A percentile compares a stretch with the other conserved stretches of the same genome.
phyloP scores from a whole-genome alignment of 2,888 invertebrate species.

The Atethmia centrago region DNA sequence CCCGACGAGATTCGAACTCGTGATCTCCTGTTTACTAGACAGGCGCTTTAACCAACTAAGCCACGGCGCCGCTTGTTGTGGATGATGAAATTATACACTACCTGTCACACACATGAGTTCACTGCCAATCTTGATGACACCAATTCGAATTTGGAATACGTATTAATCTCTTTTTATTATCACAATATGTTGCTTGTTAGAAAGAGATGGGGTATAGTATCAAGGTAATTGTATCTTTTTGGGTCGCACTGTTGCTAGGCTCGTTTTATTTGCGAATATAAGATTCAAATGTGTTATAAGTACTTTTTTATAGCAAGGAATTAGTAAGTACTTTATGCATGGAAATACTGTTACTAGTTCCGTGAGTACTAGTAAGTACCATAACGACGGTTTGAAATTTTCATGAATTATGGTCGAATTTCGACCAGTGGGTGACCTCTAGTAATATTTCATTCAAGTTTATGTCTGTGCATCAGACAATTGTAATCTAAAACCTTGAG shows the following conservation, averaged over 20 bases:
- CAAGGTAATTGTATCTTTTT: constrained; percentile 25
- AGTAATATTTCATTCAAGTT: constrained; percentile 37
- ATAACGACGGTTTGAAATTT: too few species aligned
- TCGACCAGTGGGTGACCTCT: too few species aligned
- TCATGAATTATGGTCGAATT: too few species aligned
- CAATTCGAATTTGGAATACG: constrained; percentile 20
- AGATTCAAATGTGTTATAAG: constrained; percentile 27
- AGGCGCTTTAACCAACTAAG: constrained; percentile 90
- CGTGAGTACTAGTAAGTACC: too few species aligned
- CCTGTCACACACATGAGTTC: constrained; percentile 36
- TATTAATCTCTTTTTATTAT: constrained; percentile 37
- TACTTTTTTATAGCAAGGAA: too few species aligned
- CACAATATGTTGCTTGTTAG: constrained; percentile 1
- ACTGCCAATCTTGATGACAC: constrained; percentile 26
- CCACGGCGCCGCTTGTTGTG: constrained; percentile 81
- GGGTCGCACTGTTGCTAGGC: constrained; percentile 49
- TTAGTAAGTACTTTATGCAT: too few species aligned
- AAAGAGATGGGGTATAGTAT: constrained; percentile 32
- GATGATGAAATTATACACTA: constrained; percentile 52
- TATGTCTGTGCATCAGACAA: constrained; percentile 46
- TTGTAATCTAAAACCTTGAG: constrained; percentile 57
- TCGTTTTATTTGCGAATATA: constrained; percentile 13
- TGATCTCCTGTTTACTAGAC: constrained; percentile 90
- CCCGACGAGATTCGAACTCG: constrained; percentile 89
- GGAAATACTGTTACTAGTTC: too few species aligned